Evolutionary conservation across 2,113 vertebrate genomes (phyloP).

Genomic region (Dolichotis patagonum): DNA sequence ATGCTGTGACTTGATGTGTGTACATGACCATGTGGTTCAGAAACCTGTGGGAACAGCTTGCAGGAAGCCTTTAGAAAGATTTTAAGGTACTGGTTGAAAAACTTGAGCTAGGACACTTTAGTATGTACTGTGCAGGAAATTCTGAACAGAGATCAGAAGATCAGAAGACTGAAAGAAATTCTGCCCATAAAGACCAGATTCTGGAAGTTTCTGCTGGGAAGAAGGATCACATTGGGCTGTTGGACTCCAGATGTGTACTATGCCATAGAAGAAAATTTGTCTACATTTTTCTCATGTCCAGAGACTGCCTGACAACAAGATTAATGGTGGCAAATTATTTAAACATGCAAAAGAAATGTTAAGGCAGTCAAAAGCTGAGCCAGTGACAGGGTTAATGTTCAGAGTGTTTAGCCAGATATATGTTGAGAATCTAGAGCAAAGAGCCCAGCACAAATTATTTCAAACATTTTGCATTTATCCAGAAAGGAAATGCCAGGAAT

Average conservation of each 20-base stretch:
- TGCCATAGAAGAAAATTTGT: neutral
- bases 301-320: neutral
- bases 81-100: neutral
- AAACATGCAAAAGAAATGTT: neutral
- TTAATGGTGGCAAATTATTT: neutral
- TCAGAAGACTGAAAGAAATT: neutral
- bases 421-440: neutral
- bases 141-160: neutral
- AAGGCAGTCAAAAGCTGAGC: neutral
- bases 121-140: neutral
- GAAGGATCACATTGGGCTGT: neutral
- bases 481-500: neutral
- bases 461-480: neutral
- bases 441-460: neutral
- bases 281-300: neutral
- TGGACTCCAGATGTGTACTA: neutral
- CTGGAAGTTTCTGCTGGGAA: neutral
- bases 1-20: neutral
- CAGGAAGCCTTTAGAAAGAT: neutral
- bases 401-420: neutral
- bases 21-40: neutral
- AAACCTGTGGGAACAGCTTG: neutral
- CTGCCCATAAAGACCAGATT: neutral
- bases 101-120: neutral
- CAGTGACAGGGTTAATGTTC: neutral